Percentiles rank a stretch among this genome's conserved stretches.
Evolutionary conservation across 1,140 invertebrate genomes (phyloP).

Genomic region (Penaeus japonicus): DNA sequence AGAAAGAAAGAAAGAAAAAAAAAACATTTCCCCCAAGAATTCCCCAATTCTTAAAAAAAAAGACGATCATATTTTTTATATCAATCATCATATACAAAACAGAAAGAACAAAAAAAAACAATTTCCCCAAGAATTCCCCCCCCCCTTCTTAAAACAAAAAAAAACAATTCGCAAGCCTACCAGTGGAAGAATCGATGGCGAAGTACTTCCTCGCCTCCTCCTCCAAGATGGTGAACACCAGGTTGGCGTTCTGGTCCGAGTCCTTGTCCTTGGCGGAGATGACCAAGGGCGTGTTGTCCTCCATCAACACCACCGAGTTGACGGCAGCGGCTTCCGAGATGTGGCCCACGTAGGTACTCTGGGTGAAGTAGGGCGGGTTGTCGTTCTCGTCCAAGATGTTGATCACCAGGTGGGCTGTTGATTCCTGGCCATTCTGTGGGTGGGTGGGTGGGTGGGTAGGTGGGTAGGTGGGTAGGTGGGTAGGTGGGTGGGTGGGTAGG

Average conservation of each 20-base stretch:
- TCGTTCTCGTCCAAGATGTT: conserved; percentile 74
- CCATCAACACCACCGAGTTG: conserved; percentile 80
- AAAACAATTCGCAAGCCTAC: conserved; percentile 59
- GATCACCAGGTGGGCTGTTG: conserved; percentile 63
- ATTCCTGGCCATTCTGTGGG: conserved; percentile 56
- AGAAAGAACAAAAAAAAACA: neutral
- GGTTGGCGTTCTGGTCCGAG: conserved; percentile 77
- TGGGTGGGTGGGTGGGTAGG: too few species aligned
- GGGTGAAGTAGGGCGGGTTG: conserved; percentile 80
- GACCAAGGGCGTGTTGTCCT: conserved; percentile 76
- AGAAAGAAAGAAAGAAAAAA: conserved; percentile 41
- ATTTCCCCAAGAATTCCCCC: neutral
- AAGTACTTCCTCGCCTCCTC: conserved; percentile 77
- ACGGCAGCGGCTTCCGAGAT: conserved; percentile 89
- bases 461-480: too few species aligned
- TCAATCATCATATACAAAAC: too few species aligned
- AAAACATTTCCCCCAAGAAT: neutral
- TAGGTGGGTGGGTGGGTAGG: too few species aligned
- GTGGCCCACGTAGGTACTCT: conserved; percentile 74
- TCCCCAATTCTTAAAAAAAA: too few species aligned
- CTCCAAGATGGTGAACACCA: conserved; percentile 87
- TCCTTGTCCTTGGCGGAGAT: conserved; percentile 84
- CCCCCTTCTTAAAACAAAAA: neutral
- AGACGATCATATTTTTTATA: neutral
- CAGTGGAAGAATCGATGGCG: conserved; percentile 84